phyloP scores from a whole-genome alignment of 2,797 vertebrate species.

The Helicolenus hilgendorfi region DNA sequence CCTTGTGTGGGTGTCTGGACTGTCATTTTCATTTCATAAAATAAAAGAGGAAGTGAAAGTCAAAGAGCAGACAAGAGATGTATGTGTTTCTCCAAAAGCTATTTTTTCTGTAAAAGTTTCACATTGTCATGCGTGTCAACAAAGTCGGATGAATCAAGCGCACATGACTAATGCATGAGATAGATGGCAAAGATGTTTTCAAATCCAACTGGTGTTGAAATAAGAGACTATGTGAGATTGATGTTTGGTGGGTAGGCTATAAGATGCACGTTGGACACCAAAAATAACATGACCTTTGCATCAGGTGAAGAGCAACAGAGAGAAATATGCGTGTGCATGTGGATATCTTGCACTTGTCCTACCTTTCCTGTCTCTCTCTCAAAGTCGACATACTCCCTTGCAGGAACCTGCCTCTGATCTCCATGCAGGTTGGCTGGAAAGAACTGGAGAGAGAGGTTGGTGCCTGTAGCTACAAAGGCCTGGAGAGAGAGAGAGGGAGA shows the following conservation, averaged over 20 bases:
- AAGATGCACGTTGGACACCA: background rate
- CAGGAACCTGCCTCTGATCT: constrained; percentile 97
- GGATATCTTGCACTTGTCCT: constrained; percentile 62
- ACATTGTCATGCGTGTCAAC: background rate
- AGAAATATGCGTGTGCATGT: background rate
- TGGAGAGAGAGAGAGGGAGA: constrained; percentile 85
- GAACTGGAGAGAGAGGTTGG: constrained; percentile 99
- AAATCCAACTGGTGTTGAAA: background rate
- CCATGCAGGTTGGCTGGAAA: constrained; percentile 99
- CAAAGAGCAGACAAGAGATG: background rate
- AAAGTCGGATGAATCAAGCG: background rate
- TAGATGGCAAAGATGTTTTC: background rate
- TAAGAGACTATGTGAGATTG: background rate
- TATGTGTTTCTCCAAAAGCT: constrained; percentile 17
- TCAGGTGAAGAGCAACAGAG: background rate
- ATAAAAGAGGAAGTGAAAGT: constrained; percentile 68
- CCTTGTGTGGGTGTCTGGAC: background rate
- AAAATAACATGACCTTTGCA: background rate
- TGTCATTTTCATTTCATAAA: constrained; percentile 49
- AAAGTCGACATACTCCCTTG: constrained; percentile 98
- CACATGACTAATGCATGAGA: constrained; percentile 12
- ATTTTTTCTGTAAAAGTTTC: constrained; percentile 14
- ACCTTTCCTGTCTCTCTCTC: constrained; percentile 99
- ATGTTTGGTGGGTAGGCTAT: background rate
- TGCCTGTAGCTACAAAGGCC: constrained; percentile 99